phyloP scores from a whole-genome alignment of 2,113 vertebrate genomes.

The Zeus faber region DNA sequence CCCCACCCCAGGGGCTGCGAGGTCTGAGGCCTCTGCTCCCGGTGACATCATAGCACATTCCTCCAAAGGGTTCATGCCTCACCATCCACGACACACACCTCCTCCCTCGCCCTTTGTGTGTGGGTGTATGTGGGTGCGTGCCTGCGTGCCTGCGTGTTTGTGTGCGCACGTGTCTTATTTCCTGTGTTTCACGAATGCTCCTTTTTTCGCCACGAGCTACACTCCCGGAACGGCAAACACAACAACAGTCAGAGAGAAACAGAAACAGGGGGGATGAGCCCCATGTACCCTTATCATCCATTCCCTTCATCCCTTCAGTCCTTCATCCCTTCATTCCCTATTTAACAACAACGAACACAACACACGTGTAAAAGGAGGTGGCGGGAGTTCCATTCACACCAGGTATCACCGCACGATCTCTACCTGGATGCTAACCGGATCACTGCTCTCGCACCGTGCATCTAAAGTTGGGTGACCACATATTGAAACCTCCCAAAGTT shows the following conservation, averaged over 20 bases:
- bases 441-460: too few species aligned
- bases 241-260: conserved; percentile 7
- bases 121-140: background rate
- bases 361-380: too few species aligned
- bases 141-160: conserved; percentile 14
- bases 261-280: background rate
- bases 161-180: conserved; percentile 25
- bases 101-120: conserved; percentile 44
- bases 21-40: conserved; percentile 15
- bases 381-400: too few species aligned
- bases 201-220: conserved; percentile 10
- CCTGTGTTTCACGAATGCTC: conserved; percentile 41
- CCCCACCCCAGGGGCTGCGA: background rate
- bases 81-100: conserved; percentile 30
- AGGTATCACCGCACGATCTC: too few species aligned
- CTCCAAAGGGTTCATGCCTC: conserved; percentile 45
- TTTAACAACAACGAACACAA: too few species aligned
- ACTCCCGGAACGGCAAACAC: background rate
- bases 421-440: too few species aligned
- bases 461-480: too few species aligned
- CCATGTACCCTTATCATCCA: too few species aligned
- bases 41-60: conserved; percentile 48
- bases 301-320: too few species aligned
- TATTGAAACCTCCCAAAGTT: too few species aligned
- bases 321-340: too few species aligned